These are phyloP conservation scores for Cettia cetti DNA, from an alignment of 2,113 vertebrate species.

Conservation along the genomic window DNA sequence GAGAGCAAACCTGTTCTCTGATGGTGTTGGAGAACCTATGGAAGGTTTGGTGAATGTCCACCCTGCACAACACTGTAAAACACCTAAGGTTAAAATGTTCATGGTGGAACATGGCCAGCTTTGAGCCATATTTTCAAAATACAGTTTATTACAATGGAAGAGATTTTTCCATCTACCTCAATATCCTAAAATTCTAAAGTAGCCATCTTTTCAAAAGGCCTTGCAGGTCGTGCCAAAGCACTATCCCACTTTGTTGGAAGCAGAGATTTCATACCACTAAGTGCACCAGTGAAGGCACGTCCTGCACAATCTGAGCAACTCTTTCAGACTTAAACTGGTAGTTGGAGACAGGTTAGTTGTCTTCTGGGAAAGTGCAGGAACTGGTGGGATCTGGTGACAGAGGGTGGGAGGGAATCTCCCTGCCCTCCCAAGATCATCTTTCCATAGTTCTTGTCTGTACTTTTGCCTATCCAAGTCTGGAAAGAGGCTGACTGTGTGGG, in stretches of 20 bases:
- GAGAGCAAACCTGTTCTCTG: not conserved
- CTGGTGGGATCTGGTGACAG: not conserved
- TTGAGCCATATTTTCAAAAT: not conserved
- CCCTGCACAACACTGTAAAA: not conserved
- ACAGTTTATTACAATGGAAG: not conserved
- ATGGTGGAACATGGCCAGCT: not conserved
- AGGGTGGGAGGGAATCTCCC: not conserved
- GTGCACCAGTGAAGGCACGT: accelerated
- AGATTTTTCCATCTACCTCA: not conserved
- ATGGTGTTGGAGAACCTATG: not conserved
- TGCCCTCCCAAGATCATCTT: not conserved
- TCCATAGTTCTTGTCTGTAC: not conserved
- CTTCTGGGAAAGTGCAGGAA: not conserved
- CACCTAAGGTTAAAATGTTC: not conserved
- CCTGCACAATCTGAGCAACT: not conserved
- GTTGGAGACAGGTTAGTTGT: not conserved
- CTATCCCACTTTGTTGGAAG: not conserved
- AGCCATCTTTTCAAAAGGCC: not conserved
- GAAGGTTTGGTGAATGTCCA: not conserved
- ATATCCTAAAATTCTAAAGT: not conserved
- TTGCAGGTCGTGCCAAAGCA: not conserved
- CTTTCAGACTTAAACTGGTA: not conserved
- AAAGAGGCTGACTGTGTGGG: not conserved
- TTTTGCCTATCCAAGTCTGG: not conserved
- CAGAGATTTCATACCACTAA: not conserved